phyloP scores from a whole-genome alignment of 2,113 vertebrate species.

The Pachycephala philippinensis region DNA sequence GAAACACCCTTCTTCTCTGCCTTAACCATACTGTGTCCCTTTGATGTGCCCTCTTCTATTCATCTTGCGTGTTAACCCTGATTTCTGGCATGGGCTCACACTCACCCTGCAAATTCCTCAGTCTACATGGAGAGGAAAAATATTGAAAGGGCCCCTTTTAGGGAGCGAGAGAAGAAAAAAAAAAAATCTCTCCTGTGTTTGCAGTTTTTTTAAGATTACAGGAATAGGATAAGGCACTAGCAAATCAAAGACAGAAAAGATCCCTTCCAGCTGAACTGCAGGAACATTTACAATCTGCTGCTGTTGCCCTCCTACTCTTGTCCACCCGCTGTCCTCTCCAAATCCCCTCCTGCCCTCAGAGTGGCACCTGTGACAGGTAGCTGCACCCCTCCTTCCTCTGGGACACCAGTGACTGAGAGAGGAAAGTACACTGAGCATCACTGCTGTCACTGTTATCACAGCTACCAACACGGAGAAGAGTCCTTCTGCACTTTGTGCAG shows the following conservation, averaged over 20 bases:
- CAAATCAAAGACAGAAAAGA: background rate
- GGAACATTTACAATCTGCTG: background rate
- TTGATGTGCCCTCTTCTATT: background rate
- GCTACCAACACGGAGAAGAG: background rate
- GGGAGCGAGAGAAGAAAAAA: background rate
- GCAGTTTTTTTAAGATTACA: background rate
- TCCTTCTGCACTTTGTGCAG: background rate
- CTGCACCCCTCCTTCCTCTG: background rate
- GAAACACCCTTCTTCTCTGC: background rate
- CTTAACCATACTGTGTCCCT: background rate
- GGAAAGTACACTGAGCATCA: background rate
- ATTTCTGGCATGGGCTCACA: background rate
- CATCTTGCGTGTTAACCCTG: background rate
- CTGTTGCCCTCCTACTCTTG: background rate
- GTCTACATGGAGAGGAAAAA: background rate
- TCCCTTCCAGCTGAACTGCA: background rate
- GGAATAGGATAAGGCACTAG: background rate
- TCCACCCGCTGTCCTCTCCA: background rate
- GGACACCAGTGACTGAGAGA: accelerated
- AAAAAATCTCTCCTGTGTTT: background rate
- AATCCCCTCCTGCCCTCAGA: background rate
- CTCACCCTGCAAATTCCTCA: background rate
- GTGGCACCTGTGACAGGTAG: background rate
- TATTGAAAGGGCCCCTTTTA: background rate
- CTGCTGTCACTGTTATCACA: background rate